These are phyloP conservation scores for Rhagonycha fulva DNA, from an alignment of 2,888 invertebrate genomes.

Conservation along the genomic window DNA sequence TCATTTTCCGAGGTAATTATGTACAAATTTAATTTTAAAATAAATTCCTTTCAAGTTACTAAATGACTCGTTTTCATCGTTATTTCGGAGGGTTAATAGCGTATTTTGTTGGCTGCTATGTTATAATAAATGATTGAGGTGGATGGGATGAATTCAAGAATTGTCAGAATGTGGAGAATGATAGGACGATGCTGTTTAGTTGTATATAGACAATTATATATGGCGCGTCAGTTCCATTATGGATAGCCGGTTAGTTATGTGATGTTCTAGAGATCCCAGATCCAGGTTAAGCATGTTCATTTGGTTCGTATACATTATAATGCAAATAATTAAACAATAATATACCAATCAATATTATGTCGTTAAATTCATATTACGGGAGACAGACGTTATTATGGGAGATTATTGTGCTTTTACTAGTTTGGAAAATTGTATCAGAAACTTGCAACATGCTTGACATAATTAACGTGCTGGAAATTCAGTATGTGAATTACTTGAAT, in stretches of 20 bases:
- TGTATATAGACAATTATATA: slow-evolving; percentile 36
- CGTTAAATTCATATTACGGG: not conserved
- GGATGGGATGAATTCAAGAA: slow-evolving; percentile 27
- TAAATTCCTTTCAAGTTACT: not conserved
- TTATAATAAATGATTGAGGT: slow-evolving; percentile 33
- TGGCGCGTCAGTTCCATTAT: slow-evolving; percentile 34
- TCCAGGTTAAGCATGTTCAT: slow-evolving; percentile 8
- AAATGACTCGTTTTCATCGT: not conserved
- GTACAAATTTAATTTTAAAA: not conserved
- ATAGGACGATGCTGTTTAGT: slow-evolving; percentile 32
- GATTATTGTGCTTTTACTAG: not conserved
- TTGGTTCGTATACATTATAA: slow-evolving; percentile 4
- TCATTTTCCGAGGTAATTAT: not conserved
- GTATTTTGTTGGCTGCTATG: not conserved
- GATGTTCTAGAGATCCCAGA: slow-evolving; percentile 23
- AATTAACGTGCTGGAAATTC: not conserved
- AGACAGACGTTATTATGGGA: not conserved
- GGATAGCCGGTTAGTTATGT: slow-evolving; percentile 35
- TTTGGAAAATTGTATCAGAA: not conserved
- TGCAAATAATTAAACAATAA: slow-evolving; percentile 15
- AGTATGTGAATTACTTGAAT: not conserved
- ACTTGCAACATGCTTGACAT: not conserved
- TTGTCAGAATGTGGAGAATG: slow-evolving; percentile 28
- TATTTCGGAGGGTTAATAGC: not conserved
- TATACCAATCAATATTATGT: not conserved